Base-by-base conservation (phyloP, 2,797 vertebrate species). In the Danio albolineatus region DNA sequence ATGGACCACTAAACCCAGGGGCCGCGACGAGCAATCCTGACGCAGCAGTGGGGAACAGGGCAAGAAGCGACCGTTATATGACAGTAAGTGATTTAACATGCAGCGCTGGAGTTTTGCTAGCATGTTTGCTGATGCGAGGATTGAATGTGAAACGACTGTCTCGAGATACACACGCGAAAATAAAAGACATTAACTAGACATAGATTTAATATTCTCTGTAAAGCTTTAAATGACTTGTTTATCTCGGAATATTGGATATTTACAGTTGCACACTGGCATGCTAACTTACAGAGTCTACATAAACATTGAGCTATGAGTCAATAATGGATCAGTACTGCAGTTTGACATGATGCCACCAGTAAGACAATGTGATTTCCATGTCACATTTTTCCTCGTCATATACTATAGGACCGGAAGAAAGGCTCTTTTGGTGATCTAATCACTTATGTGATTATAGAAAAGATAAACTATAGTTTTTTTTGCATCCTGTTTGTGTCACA, bases 1-100 rank as follows among this genome's bases (percentile, higher is more conserved):
- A 85, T 80, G 77, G 77, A 61, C 10, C 59, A 14, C 43, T 80
- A 67, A 71, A 70, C 2, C 61, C 48, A 10, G 9, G 7, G 12
- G 39, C 43, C 9, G 17, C 14, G 38, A 19, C 76, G n/a, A 43
- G 10, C 17, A 14, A 12, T 9, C 38, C 8, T 14, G 38, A 65
- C 43, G n/a, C 69, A 17, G 38, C 43, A 49, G 10, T 16, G 4
- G 56, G 19, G 21, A 67, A 41, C 60, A 73, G 66, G 82, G 82
- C 82, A 70, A 79, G 79, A 10, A 12, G 13, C 21, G 14, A 70
- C 36, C 43, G 7, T 67, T 39, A 17, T n/a, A 10, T 74, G 16
- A 2, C 7, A 8, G 46, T 61, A 19, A 73, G 9, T 62, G 2
- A 17, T 57, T 76, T 69, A 16, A 69, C 48, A 12, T 48, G 10